phyloP scores from a whole-genome alignment of 2,888 invertebrate species.

The Drosophila multiciliata region DNA sequence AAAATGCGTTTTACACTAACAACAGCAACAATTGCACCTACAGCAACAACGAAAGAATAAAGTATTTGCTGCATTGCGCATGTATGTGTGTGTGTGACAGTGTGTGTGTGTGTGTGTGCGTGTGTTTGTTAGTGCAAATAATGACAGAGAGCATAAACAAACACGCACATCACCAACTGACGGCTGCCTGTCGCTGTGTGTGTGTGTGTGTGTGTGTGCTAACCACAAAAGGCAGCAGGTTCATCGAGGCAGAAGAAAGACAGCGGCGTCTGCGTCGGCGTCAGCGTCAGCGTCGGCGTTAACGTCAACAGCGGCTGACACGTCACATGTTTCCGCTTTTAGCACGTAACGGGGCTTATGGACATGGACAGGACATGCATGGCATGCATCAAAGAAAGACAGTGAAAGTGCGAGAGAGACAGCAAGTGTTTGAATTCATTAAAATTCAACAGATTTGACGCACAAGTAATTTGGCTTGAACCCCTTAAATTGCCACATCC shows the following conservation, averaged over 20 bases:
- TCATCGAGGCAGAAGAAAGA: constrained; percentile 12
- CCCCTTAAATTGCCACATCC: constrained; percentile 41
- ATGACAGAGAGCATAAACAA: constrained; percentile 80
- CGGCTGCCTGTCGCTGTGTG: constrained; percentile 60
- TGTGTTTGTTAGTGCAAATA: constrained; percentile 60
- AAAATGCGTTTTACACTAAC: constrained; percentile 79
- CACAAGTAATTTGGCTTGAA: constrained; percentile 59
- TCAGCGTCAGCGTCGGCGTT: not conserved
- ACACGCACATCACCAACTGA: constrained; percentile 70
- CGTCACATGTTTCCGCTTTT: constrained; percentile 77
- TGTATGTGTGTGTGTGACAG: constrained; percentile 1
- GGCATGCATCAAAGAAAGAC: constrained; percentile 19
- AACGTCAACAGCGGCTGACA: constrained; percentile 42
- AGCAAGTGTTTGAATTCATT: constrained; percentile 67
- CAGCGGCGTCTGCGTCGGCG: not conserved
- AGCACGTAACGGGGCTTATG: constrained; percentile 63
- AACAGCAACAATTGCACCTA: constrained; percentile 41
- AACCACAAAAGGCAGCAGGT: constrained; percentile 48
- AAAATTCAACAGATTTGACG: constrained; percentile 61
- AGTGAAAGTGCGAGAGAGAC: not conserved
- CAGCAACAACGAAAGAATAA: constrained; percentile 13
- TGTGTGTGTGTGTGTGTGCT: constrained; percentile 9
- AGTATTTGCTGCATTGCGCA: constrained; percentile 28
- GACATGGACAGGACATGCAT: constrained; percentile 41
- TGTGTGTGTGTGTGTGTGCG: constrained; percentile 24